Conservation (phyloP, 1,140 invertebrate genomes). For the Rhopalosiphum padi region DNA sequence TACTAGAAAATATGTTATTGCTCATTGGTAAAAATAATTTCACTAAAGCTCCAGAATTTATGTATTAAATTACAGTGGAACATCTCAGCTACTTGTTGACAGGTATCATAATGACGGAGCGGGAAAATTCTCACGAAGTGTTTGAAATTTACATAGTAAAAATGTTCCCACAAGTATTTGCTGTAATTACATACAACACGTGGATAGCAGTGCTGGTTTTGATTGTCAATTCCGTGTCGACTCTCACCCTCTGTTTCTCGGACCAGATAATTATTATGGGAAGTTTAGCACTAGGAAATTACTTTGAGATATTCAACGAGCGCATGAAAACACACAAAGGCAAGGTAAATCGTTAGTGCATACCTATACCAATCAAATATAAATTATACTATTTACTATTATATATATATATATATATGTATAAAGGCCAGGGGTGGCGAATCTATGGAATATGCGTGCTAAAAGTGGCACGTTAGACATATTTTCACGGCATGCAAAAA, state of each 20-base stretch:
- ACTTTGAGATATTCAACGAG: slow-evolving; percentile 57
- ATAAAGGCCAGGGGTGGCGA: no score
- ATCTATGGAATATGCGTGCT: no score
- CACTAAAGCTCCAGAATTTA: background rate
- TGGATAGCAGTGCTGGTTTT: slow-evolving; percentile 57
- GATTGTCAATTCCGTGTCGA: slow-evolving; percentile 54
- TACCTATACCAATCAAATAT: background rate
- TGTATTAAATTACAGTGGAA: slow-evolving; percentile 53
- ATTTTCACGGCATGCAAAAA: no score
- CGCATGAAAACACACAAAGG: slow-evolving; percentile 38
- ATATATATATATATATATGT: no score
- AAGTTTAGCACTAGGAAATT: slow-evolving; percentile 58
- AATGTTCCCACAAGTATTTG: slow-evolving; percentile 59
- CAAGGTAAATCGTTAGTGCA: slow-evolving; percentile 41
- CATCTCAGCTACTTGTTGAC: slow-evolving; percentile 55
- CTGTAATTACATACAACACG: slow-evolving; percentile 26
- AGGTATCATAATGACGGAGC: slow-evolving; percentile 33
- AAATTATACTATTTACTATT: no score
- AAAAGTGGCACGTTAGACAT: no score
- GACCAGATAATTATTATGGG: slow-evolving; percentile 59
- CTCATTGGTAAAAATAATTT: background rate
- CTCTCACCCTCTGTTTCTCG: slow-evolving; percentile 55
- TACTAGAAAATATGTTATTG: background rate
- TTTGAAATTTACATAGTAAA: slow-evolving; percentile 45
- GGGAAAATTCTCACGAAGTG: slow-evolving; percentile 32